A percentile compares a stretch with the other conserved stretches of the same genome.
Conservation (phyloP, 2,113 vertebrate species). For the Crotophaga sulcirostris region DNA sequence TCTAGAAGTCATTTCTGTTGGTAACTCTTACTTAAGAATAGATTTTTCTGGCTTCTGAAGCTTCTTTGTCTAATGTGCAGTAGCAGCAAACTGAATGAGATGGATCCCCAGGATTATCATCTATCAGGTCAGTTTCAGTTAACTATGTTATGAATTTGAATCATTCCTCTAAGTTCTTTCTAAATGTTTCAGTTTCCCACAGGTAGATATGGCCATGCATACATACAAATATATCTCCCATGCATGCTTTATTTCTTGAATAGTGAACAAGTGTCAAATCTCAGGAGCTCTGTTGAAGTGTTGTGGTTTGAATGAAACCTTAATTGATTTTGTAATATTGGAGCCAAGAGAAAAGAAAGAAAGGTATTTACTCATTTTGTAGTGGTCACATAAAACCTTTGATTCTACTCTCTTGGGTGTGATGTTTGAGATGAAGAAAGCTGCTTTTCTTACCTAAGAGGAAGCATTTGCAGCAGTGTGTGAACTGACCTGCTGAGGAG, state of each 20-base stretch:
- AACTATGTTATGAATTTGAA: neutral
- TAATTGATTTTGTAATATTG: neutral
- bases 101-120: neutral
- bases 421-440: neutral
- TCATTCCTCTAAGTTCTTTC: neutral
- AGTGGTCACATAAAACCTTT: neutral
- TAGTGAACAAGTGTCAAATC: neutral
- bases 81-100: neutral
- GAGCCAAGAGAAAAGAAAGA: neutral
- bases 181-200: neutral
- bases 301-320: neutral
- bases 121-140: neutral
- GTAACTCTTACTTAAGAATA: neutral
- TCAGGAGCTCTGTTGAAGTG: neutral
- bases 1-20: neutral
- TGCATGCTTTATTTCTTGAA: neutral
- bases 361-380: neutral
- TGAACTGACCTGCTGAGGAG: neutral
- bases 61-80: neutral
- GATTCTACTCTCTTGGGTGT: neutral
- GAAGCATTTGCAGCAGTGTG: neutral
- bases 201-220: neutral
- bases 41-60: neutral
- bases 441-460: neutral
- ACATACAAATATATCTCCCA: rapidly evolving